Conservation (phyloP, 2,797 vertebrate genomes). For the Girardinus metallicus region DNA sequence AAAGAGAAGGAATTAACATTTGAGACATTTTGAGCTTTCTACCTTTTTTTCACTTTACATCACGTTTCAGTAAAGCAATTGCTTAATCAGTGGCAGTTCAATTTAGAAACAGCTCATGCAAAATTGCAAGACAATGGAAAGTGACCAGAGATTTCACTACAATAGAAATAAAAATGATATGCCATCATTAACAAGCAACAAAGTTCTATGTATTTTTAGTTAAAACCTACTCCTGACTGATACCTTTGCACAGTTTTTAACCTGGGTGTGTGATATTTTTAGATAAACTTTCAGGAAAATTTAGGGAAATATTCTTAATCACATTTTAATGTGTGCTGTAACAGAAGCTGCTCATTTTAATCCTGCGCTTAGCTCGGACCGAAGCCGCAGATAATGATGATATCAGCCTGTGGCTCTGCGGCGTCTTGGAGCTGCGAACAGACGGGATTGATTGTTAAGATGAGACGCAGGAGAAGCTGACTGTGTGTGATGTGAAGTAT, state of each 20-base stretch:
- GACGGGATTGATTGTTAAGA: background rate
- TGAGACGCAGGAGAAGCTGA: background rate
- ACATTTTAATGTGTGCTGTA: background rate
- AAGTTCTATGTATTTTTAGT: background rate
- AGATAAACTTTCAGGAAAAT: background rate
- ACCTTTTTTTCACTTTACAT: background rate
- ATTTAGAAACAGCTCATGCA: background rate
- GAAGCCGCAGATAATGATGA: slow-evolving; percentile 1
- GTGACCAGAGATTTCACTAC: background rate
- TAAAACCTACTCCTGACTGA: background rate
- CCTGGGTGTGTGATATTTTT: no score
- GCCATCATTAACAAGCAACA: background rate
- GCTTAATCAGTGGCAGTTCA: background rate
- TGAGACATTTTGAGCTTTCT: background rate
- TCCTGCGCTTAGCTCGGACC: background rate
- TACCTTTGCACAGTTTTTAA: background rate
- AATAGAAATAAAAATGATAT: background rate
- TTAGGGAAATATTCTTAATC: background rate
- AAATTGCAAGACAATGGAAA: background rate
- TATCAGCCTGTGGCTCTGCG: background rate
- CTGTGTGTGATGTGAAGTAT: slow-evolving; percentile 11
- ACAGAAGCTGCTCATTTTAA: background rate
- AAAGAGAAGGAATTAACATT: background rate
- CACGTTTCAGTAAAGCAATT: background rate
- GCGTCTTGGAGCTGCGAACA: background rate